Conservation (phyloP, 2,797 vertebrate species). For the Sitta carolinensis region DNA sequence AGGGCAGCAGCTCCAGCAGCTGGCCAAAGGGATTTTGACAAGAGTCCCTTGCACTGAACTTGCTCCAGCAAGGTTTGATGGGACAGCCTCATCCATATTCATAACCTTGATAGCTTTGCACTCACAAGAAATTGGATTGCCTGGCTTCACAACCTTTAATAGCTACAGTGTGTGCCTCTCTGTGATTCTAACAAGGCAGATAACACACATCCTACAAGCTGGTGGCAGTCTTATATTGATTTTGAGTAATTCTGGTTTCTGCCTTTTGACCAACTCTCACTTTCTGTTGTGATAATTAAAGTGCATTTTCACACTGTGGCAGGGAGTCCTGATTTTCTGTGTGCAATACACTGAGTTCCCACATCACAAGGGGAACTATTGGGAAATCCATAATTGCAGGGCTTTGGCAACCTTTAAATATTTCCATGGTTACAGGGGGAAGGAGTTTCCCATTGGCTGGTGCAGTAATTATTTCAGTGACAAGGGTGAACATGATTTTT, state of each 20-base stretch:
- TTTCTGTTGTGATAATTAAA: slow-evolving; percentile 40
- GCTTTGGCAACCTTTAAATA: slow-evolving; percentile 23
- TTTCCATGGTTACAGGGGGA: slow-evolving; percentile 45
- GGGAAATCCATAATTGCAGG: slow-evolving; percentile 47
- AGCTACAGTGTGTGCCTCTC: background rate
- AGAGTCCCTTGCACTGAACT: background rate
- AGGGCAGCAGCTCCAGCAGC: background rate
- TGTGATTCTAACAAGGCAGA: background rate
- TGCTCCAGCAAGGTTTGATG: background rate
- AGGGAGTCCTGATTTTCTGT: background rate
- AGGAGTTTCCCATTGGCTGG: slow-evolving; percentile 15
- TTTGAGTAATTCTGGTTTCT: slow-evolving; percentile 20
- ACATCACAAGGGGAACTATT: background rate
- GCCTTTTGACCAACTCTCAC: background rate
- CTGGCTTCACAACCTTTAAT: background rate
- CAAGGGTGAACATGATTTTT: slow-evolving; percentile 20
- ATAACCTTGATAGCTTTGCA: background rate
- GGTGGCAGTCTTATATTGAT: slow-evolving; percentile 24
- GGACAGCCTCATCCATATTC: slow-evolving; percentile 35
- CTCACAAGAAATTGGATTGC: background rate
- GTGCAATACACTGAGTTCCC: background rate
- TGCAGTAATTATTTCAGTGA: background rate
- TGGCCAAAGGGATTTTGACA: background rate
- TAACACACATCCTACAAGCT: background rate
- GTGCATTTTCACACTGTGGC: background rate